These are phyloP conservation scores for Tympanoctomys barrerae DNA, from an alignment of 2,797 vertebrate species.

Conservation along the genomic window DNA sequence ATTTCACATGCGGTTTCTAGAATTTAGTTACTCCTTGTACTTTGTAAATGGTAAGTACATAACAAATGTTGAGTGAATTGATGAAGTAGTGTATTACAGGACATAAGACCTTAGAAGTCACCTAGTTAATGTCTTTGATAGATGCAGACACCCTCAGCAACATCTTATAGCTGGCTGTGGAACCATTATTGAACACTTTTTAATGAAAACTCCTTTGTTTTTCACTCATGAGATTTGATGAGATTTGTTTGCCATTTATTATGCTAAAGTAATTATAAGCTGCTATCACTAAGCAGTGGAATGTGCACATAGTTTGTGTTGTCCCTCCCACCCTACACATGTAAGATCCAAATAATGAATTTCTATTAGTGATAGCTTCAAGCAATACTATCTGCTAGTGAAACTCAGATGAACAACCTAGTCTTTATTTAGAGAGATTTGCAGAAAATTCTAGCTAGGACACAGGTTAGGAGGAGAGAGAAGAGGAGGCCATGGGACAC, in stretches of 20 bases:
- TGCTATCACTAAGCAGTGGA: constrained; percentile 15
- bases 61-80: constrained; percentile 12
- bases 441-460: background rate
- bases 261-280: background rate
- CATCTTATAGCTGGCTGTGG: background rate
- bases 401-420: background rate
- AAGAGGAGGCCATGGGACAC: background rate
- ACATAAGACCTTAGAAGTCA: background rate
- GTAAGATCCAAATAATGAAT: background rate
- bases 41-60: background rate
- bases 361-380: constrained; percentile 9
- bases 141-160: background rate
- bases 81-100: background rate
- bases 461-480: background rate
- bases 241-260: background rate
- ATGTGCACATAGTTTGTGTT: background rate
- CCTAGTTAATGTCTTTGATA: background rate
- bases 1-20: background rate
- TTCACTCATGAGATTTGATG: background rate
- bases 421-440: background rate
- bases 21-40: background rate
- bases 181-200: background rate
- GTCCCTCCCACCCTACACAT: background rate
- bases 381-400: background rate
- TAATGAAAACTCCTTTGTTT: background rate